phyloP scores from a whole-genome alignment of 2,797 vertebrate species.

The Psittacula echo region DNA sequence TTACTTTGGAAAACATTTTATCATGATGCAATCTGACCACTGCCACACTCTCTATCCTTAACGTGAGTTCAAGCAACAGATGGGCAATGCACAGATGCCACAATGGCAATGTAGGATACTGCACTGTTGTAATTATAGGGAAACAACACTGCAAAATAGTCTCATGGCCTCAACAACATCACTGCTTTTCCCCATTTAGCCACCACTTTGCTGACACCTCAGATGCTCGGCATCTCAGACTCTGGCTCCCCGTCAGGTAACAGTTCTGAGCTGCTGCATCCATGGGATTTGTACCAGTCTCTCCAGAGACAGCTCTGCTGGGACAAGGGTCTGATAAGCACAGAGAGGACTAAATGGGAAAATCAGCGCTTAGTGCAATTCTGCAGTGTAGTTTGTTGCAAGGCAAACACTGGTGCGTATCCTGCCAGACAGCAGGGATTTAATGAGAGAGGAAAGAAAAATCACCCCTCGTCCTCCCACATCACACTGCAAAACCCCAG shows the following conservation, averaged over 20 bases:
- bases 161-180: background rate
- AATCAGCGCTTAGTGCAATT: background rate
- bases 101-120: background rate
- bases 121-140: background rate
- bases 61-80: background rate
- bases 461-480: background rate
- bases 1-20: background rate
- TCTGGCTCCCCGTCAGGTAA: background rate
- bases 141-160: background rate
- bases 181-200: background rate
- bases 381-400: accelerated
- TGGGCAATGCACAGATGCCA: background rate
- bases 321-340: background rate
- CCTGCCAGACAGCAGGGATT: background rate
- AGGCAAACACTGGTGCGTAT: background rate
- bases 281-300: accelerated
- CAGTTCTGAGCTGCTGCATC: background rate
- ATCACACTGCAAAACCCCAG: background rate
- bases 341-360: background rate
- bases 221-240: accelerated
- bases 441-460: background rate
- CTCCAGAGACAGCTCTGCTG: background rate
- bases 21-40: background rate
- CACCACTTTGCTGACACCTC: background rate
- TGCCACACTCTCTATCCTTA: accelerated